phyloP scores from a whole-genome alignment of 2,888 invertebrate genomes.

The Endotricha flammealis region DNA sequence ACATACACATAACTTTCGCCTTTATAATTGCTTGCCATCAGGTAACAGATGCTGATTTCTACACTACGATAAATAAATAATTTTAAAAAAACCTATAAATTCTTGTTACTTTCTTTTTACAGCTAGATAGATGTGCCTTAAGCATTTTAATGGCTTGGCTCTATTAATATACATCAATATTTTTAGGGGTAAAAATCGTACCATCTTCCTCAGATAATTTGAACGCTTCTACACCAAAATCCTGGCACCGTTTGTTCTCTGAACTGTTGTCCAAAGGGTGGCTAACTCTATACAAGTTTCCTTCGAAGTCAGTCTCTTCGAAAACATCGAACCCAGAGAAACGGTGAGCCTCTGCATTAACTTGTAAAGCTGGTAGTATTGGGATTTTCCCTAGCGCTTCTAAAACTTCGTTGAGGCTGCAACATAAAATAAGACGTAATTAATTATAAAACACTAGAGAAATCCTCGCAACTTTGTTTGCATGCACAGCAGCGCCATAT shows the following conservation, averaged over 20 bases:
- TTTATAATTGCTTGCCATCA: too few species aligned
- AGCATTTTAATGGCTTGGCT: too few species aligned
- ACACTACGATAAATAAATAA: too few species aligned
- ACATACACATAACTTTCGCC: too few species aligned
- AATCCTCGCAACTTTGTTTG: too few species aligned
- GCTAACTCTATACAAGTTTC: conserved; percentile 55
- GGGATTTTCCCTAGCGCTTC: conserved; percentile 89
- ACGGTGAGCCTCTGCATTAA: conserved; percentile 80
- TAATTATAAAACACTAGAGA: not conserved
- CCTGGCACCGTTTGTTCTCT: conserved; percentile 51
- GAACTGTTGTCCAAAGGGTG: conserved; percentile 56
- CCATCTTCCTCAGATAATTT: conserved; percentile 71
- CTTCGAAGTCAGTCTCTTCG: conserved; percentile 71
- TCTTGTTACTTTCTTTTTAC: too few species aligned
- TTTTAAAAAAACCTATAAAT: too few species aligned
- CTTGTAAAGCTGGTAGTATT: conserved; percentile 85
- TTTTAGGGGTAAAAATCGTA: too few species aligned
- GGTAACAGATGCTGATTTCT: too few species aligned
- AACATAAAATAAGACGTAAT: not conserved
- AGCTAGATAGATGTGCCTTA: too few species aligned
- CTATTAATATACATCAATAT: too few species aligned
- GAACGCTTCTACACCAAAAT: conserved; percentile 67
- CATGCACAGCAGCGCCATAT: too few species aligned
- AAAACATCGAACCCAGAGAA: conserved; percentile 81
- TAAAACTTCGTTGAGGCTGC: conserved; percentile 85